Conservation (phyloP, 2,113 vertebrate species). For the Microtus pennsylvanicus region DNA sequence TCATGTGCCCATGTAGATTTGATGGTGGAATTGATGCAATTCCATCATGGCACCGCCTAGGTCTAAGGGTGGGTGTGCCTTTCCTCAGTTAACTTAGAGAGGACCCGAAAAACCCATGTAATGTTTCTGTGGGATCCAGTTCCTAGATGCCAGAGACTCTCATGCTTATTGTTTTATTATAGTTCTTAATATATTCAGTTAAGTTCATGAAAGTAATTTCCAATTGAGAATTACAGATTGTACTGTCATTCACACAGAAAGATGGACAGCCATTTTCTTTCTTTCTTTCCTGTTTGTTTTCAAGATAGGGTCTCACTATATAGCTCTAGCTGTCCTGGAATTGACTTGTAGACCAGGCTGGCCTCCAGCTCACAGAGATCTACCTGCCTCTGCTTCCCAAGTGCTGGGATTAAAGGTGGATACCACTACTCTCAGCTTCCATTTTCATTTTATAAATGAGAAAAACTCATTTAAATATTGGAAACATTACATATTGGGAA, state of each 20-base stretch:
- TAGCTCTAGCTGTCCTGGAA: neutral
- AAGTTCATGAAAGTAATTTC: conserved; percentile 3
- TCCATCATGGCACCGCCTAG: neutral
- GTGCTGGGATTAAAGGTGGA: neutral
- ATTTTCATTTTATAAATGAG: neutral
- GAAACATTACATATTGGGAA: neutral
- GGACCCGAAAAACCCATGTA: neutral
- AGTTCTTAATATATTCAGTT: conserved; percentile 26
- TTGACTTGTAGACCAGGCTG: neutral
- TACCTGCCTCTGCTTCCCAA: neutral
- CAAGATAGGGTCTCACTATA: neutral
- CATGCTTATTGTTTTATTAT: conserved; percentile 16
- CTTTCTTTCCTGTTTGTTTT: neutral
- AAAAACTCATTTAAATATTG: neutral
- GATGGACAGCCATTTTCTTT: neutral
- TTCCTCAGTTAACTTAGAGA: neutral
- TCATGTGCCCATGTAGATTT: neutral
- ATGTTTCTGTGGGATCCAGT: conserved; percentile 7
- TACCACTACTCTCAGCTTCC: neutral
- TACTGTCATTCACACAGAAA: conserved; percentile 17
- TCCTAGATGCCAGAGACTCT: conserved; percentile 4
- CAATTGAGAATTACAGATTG: conserved; percentile 14
- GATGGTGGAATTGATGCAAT: neutral
- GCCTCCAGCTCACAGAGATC: neutral
- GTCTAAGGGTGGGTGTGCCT: neutral